These are phyloP conservation scores for Montipora capitata DNA, from an alignment of 92 coral and sea anemone genomes.

Conservation along the genomic window DNA sequence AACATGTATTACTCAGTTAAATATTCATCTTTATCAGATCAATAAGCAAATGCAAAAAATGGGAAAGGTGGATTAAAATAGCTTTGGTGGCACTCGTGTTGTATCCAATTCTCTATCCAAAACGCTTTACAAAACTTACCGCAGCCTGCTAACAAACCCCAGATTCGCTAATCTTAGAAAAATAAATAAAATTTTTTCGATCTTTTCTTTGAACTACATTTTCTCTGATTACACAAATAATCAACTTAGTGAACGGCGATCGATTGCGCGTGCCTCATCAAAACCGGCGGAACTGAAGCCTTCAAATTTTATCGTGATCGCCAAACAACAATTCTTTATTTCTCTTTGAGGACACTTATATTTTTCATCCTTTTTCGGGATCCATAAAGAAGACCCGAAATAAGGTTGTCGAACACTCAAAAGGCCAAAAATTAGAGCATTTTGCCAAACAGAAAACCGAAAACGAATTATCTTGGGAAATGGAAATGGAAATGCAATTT, in stretches of 20 bases:
- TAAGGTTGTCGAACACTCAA: neutral
- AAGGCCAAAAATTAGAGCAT: constrained; percentile 20
- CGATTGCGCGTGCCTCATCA: constrained; percentile 28
- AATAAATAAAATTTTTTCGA: neutral
- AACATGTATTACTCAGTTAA: neutral
- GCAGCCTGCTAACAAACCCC: neutral
- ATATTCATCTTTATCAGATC: neutral
- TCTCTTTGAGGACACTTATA: neutral
- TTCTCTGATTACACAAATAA: too few species aligned
- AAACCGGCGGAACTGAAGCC: neutral
- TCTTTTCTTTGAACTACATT: neutral
- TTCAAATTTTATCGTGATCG: neutral
- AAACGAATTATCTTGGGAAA: constrained; percentile 32
- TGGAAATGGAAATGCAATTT: constrained; percentile 30
- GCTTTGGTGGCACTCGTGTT: too few species aligned
- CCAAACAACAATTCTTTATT: neutral
- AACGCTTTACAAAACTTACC: neutral
- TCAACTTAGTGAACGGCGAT: neutral
- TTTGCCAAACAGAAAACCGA: constrained; percentile 36
- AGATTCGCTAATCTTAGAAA: neutral
- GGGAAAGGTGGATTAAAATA: too few species aligned
- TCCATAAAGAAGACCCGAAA: neutral
- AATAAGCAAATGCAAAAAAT: too few species aligned
- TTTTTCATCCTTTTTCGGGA: neutral
- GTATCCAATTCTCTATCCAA: too few species aligned